Conservation (phyloP, 2,797 vertebrate genomes). For the Myiotriccus ornatus region DNA sequence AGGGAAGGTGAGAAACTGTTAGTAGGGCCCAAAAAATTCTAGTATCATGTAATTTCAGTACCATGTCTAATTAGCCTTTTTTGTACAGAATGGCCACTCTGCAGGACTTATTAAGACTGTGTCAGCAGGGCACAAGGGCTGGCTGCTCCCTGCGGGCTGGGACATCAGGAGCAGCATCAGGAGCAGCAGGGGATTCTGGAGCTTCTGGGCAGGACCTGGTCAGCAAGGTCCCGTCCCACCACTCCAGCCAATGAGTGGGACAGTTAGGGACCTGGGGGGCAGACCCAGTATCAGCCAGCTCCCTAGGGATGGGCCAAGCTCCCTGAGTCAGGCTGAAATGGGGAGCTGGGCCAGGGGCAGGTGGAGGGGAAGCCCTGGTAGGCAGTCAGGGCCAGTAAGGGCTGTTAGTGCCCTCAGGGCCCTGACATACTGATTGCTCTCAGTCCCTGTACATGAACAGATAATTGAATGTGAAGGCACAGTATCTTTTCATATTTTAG, state of each 20-base stretch:
- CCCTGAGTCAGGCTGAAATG: neutral
- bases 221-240: neutral
- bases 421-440: neutral
- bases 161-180: neutral
- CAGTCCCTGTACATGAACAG: neutral
- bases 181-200: neutral
- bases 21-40: neutral
- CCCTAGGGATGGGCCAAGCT: neutral
- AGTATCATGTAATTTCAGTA: neutral
- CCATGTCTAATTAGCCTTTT: neutral
- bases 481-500: neutral
- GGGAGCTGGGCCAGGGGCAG: neutral
- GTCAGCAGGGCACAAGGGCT: neutral
- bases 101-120: neutral
- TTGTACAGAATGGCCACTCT: neutral
- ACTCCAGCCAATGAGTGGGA: neutral
- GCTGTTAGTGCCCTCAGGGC: neutral
- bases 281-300: neutral
- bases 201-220: neutral
- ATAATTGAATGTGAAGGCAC: neutral
- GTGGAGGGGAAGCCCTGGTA: rapidly evolving
- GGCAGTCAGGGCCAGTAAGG: neutral
- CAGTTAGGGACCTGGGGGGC: rapidly evolving
- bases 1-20: neutral
- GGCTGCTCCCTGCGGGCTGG: neutral